Evolutionary conservation across 2,113 vertebrate genomes (phyloP), one percentile per base, ranked within the genome.

Genomic region (Cottus gobio): DNA sequence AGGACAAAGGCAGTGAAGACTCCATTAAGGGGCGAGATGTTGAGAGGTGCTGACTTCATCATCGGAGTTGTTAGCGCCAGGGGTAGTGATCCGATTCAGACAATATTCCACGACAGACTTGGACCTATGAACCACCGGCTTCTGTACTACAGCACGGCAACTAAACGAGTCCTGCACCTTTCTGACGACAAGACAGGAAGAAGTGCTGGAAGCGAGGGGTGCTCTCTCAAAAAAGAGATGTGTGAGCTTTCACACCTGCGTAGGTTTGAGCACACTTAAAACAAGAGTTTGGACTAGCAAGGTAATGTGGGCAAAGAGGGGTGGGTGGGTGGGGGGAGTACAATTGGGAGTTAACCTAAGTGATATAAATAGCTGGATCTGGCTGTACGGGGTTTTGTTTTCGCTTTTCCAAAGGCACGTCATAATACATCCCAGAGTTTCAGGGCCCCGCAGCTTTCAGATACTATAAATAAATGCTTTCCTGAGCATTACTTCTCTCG

Each of bases 381-480:
- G 71, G 80, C 85, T 90, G 81, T 74, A 82, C 84, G 64, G 81
- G 71, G 75, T 82, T 81, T 90, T 93, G 85, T 87, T 90, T 87
- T 88, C 87, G 83, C 88, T 90, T 87, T 91, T 89, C 71, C 75
- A 86, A 87, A 91, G 63, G 56, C 85, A 91, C 67, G 58, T 86
- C 90, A 93, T 90, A 91, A 91, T 87, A 87, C 90, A 92, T 89
- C 84, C 85, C 90, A 90, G 89, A 89, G 91, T 89, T 87, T 88
- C 84, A 86, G 73, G 65, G 63, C 85, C 85, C 76, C 1, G 44
- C 80, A 75, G 90, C 91, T 93, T 90, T 93, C 87, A 92, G 82
- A 91, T 89, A 86, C 94, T 94, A 94, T 94, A 94, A 95, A 94
- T 95, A 94, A 93, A 94, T 87, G 90, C 91, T 92, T 90, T 94